Conservation (phyloP, 2,888 invertebrate species). For the Pammene fasciana region DNA sequence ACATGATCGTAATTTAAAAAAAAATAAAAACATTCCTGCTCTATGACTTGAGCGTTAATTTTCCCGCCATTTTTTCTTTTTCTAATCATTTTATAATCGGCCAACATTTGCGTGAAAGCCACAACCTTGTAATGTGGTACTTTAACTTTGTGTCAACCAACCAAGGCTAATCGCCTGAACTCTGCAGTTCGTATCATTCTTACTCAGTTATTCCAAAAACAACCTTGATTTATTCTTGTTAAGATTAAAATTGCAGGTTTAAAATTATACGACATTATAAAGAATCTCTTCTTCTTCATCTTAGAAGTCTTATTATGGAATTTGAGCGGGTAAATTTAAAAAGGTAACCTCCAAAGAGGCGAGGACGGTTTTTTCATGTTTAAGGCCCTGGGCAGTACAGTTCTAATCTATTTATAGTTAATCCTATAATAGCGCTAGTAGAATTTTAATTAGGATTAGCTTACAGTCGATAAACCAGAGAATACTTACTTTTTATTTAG, state of each 20-base stretch:
- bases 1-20: neutral
- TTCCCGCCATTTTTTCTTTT: slow-evolving; percentile 33
- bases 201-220: neutral
- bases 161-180: slow-evolving; percentile 35
- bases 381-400: slow-evolving; percentile 10
- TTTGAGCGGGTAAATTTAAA: slow-evolving; percentile 16
- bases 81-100: slow-evolving; percentile 41
- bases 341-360: slow-evolving; percentile 16
- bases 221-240: neutral
- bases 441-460: too few relatives aligned
- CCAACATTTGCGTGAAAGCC: slow-evolving; percentile 35
- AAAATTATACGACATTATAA: neutral
- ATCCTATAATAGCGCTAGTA: slow-evolving; percentile 8
- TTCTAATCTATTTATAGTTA: slow-evolving; percentile 25
- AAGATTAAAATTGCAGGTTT: neutral
- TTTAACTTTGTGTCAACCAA: slow-evolving; percentile 33
- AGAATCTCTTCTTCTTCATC: too few relatives aligned
- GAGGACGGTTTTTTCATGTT: slow-evolving; percentile 16
- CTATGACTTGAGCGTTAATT: slow-evolving; percentile 8
- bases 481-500: too few relatives aligned
- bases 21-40: neutral
- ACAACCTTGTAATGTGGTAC: slow-evolving; percentile 37
- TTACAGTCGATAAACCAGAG: too few relatives aligned
- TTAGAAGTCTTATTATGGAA: neutral
- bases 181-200: slow-evolving; percentile 11